These are phyloP conservation scores for Cyprinodon tularosa DNA, from an alignment of 2,113 vertebrate species.

Conservation along the genomic window DNA sequence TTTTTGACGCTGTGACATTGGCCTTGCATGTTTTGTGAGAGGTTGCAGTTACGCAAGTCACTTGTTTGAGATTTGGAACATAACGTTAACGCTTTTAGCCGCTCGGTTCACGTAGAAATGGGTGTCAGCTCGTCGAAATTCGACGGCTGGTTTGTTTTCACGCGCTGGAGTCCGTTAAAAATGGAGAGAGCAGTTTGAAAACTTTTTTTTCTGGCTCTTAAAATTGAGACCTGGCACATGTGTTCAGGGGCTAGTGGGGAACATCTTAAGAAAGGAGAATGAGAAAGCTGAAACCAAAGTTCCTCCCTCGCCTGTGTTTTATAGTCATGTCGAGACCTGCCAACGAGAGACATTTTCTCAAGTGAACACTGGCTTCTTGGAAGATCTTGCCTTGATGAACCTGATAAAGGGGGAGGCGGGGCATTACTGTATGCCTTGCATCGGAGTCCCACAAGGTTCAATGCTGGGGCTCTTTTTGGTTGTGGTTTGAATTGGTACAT, in stretches of 20 bases:
- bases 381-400: constrained; percentile 99
- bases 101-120: constrained; percentile 70
- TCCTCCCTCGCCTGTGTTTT: constrained; percentile 97
- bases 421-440: constrained; percentile 71
- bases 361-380: constrained; percentile 99
- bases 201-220: constrained; percentile 81
- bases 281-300: constrained; percentile 85
- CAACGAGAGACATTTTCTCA: constrained; percentile 98
- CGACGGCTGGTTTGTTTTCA: constrained; percentile 61
- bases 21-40: constrained; percentile 93
- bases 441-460: constrained; percentile 69
- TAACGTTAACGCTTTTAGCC: constrained; percentile 64
- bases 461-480: constrained; percentile 58
- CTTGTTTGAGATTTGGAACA: constrained; percentile 80
- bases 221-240: constrained; percentile 99
- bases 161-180: constrained; percentile 83
- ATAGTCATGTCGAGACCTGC: constrained; percentile 99
- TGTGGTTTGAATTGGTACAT: constrained; percentile 70
- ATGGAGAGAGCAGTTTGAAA: constrained; percentile 96
- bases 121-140: constrained; percentile 69
- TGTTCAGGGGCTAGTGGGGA: constrained; percentile 77
- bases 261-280: constrained; percentile 87
- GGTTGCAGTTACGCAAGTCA: constrained; percentile 82
- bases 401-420: constrained; percentile 82
- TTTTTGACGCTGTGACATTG: constrained; percentile 82